Evolutionary conservation across 2,797 vertebrate genomes (phyloP), one percentile per base, ranked within the genome.

Genomic region (Coranthus polyacanthus): DNA sequence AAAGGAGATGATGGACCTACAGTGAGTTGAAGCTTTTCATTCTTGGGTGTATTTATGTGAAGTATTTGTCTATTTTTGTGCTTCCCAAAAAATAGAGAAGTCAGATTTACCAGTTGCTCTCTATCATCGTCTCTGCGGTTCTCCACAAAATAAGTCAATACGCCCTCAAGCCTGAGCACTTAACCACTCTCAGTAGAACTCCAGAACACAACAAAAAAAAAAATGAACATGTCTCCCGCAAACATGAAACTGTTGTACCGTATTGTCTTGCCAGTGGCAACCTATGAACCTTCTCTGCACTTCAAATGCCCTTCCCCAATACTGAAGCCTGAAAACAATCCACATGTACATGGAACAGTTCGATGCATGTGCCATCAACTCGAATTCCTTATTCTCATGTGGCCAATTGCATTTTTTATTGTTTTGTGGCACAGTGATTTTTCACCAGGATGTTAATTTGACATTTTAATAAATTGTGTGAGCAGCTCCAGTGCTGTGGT

Each of bases 1-100:
- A 98, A 98, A 94, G 98, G 98, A 77, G 97, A 99, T 72, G 92
- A 96, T 68, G 98, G 98, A 70, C 69, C 81, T 71, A 74, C 75
- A 85, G 98, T 99, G 95, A 89, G 96, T 96, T 79, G 72, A 69
- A 62, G 45, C 73, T 82, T 84, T 83, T 78, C 51, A 51, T 78
- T 81, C 37, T 47, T 49, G 57, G 81, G 61, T 65, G 46, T 68
- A 59, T 75, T 79, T 68, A 76, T 47, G 51, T 72, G 13, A 82
- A 83, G 58, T 67, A 77, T 77, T 60, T 72, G 64, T 68, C 50
- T 78, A 20, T 75, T 70, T 73, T 75, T 45, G 36, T 44, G 43
- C 51, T 21, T 13, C 16, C 43, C 47, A 15, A 52, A 66, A 69
- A 59, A 76, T 18, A 16, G 68, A 77, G 22, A 71, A 77, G 62